These are phyloP conservation scores for Eilema sororculum DNA, from an alignment of 2,888 invertebrate species.

Conservation along the genomic window DNA sequence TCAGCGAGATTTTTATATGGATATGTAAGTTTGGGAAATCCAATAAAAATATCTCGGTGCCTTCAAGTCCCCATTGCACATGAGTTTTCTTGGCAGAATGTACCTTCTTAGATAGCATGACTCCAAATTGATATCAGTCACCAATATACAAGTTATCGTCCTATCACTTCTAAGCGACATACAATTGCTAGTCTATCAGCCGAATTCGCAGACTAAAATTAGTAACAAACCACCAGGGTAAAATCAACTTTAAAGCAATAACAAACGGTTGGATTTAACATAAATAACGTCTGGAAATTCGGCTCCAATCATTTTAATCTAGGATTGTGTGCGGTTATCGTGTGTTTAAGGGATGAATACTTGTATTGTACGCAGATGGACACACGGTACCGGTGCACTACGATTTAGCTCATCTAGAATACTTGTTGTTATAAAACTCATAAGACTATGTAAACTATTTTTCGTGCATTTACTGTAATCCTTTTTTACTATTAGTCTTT, in stretches of 20 bases:
- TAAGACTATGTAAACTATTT: conserved; percentile 84
- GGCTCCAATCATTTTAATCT: conserved; percentile 58
- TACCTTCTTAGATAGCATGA: background rate
- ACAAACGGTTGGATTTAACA: conserved; percentile 37
- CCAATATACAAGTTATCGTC: conserved; percentile 20
- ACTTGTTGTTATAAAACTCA: conserved; percentile 69
- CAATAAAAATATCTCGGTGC: background rate
- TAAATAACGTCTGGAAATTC: conserved; percentile 43
- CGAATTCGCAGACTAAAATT: conserved; percentile 42
- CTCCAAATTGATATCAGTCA: background rate
- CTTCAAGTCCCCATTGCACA: background rate
- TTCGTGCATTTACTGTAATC: conserved; percentile 87
- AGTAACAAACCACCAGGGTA: conserved; percentile 27
- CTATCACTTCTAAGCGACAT: conserved; percentile 31
- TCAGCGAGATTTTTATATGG: too few species aligned
- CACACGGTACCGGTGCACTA: conserved; percentile 65
- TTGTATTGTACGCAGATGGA: conserved; percentile 29
- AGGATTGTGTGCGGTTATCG: conserved; percentile 70
- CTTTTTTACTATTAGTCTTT: conserved; percentile 80
- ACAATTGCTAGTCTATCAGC: conserved; percentile 48
- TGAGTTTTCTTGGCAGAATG: background rate
- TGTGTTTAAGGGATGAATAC: conserved; percentile 34
- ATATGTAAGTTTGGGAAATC: background rate
- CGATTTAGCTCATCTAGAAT: conserved; percentile 70
- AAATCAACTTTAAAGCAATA: conserved; percentile 41